A percentile compares a stretch with the other conserved stretches of the same genome.
These are phyloP conservation scores for Characodon lateralis DNA, from an alignment of 2,797 vertebrate genomes.

Conservation along the genomic window DNA sequence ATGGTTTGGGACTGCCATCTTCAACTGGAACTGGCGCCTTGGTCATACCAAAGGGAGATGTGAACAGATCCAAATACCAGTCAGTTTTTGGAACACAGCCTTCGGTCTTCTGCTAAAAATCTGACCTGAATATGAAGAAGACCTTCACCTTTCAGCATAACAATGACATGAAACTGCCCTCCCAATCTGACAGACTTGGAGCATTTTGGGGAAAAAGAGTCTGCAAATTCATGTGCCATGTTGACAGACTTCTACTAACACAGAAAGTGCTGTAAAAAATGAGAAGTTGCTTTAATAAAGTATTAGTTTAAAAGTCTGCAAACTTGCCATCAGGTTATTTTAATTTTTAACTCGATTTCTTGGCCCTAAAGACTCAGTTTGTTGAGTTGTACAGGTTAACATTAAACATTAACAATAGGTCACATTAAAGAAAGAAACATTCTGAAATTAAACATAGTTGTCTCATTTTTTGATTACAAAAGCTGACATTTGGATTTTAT, in stretches of 20 bases:
- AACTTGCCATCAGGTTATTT: neutral
- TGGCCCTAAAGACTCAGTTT: neutral
- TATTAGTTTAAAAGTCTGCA: neutral
- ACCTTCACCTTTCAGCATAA: neutral
- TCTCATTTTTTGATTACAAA: neutral
- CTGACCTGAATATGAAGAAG: too few relatives aligned
- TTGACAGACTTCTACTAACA: too few relatives aligned
- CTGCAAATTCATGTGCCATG: too few relatives aligned
- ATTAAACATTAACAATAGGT: too few relatives aligned
- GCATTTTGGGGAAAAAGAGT: too few relatives aligned
- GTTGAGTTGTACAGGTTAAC: neutral
- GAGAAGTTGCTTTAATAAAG: neutral
- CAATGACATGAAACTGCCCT: too few relatives aligned
- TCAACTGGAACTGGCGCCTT: neutral
- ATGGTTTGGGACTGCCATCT: too few relatives aligned
- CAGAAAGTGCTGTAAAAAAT: neutral
- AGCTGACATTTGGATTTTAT: neutral
- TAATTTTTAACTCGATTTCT: neutral
- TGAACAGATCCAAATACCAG: too few relatives aligned
- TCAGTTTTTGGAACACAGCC: too few relatives aligned
- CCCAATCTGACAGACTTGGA: too few relatives aligned
- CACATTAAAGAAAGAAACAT: neutral
- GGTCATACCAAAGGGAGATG: neutral
- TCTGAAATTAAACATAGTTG: neutral
- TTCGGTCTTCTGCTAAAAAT: too few relatives aligned